Evolutionary conservation across 2,888 invertebrate genomes (phyloP).

Genomic region (Heliconius charithonia): DNA sequence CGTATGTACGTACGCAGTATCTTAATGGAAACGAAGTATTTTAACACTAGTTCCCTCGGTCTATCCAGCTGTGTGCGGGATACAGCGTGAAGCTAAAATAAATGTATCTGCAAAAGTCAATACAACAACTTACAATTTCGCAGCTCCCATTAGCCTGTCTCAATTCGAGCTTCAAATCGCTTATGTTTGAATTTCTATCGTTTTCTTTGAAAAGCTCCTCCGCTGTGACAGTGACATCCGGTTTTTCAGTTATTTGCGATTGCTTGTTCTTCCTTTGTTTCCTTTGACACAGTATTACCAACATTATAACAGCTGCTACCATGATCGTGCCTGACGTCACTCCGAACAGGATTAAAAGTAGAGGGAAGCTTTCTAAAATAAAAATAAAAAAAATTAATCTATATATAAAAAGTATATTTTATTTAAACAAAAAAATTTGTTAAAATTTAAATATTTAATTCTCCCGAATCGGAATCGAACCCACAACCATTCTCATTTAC

Average conservation of each 20-base stretch:
- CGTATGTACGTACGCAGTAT: no score
- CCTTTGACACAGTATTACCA: conserved; percentile 91
- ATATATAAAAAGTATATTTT: conserved; percentile 34
- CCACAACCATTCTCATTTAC: no score
- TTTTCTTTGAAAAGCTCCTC: conserved; percentile 87
- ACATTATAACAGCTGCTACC: conserved; percentile 91
- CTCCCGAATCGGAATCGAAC: not conserved
- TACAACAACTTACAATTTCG: conserved; percentile 87
- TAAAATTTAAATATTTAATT: not conserved
- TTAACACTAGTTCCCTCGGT: no score
- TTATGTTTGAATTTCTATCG: conserved; percentile 95
- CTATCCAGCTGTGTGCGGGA: no score
- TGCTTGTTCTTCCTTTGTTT: conserved; percentile 84
- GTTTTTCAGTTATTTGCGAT: conserved; percentile 81
- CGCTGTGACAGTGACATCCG: conserved; percentile 81
- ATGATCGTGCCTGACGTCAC: conserved; percentile 94
- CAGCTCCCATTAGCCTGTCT: conserved; percentile 92
- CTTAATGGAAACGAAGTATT: no score
- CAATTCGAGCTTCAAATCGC: conserved; percentile 94
- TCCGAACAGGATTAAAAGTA: conserved; percentile 92
- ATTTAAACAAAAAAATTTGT: no score
- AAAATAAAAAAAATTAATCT: no score
- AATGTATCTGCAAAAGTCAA: no score
- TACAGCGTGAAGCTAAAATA: no score
- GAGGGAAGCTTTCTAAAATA: conserved; percentile 89